These are phyloP conservation scores for Caradrina kadenii DNA, from an alignment of 2,888 invertebrate species.

Conservation along the genomic window DNA sequence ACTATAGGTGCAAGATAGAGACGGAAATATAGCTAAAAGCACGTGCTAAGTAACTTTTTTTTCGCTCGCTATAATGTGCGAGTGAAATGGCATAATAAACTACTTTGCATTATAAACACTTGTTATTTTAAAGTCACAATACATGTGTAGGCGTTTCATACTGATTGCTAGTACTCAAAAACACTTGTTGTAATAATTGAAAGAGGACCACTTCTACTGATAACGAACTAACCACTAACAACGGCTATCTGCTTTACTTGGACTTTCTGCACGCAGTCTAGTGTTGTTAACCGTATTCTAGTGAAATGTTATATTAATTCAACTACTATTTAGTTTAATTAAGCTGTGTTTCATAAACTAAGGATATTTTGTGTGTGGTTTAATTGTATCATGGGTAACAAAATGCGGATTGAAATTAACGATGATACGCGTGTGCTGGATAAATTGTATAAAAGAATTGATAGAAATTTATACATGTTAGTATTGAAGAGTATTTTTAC, in stretches of 20 bases:
- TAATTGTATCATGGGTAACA: constrained; percentile 29
- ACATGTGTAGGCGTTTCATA: too few relatives aligned
- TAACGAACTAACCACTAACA: constrained; percentile 77
- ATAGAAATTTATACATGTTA: constrained; percentile 11
- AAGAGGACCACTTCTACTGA: constrained; percentile 72
- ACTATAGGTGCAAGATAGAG: too few relatives aligned
- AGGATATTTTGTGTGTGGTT: not conserved
- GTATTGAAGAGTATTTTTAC: not conserved
- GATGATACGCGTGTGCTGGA: constrained; percentile 12
- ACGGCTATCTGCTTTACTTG: constrained; percentile 60
- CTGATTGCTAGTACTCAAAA: not conserved
- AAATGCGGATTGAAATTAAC: constrained; percentile 29
- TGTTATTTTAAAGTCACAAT: too few relatives aligned
- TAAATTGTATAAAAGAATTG: constrained; percentile 25
- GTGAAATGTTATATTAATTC: constrained; percentile 56
- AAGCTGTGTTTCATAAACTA: constrained; percentile 35
- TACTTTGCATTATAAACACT: too few relatives aligned
- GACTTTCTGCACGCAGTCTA: constrained; percentile 62
- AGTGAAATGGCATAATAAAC: too few relatives aligned
- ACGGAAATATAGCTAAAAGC: too few relatives aligned
- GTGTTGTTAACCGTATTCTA: constrained; percentile 63
- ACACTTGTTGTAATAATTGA: constrained; percentile 61
- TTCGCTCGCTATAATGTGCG: too few relatives aligned
- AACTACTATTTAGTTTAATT: constrained; percentile 20
- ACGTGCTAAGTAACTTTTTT: too few relatives aligned